A percentile compares a stretch with the other conserved stretches of the same genome.
Evolutionary conservation across 2,113 vertebrate species (phyloP).

Genomic region (Entelurus aequoreus): DNA sequence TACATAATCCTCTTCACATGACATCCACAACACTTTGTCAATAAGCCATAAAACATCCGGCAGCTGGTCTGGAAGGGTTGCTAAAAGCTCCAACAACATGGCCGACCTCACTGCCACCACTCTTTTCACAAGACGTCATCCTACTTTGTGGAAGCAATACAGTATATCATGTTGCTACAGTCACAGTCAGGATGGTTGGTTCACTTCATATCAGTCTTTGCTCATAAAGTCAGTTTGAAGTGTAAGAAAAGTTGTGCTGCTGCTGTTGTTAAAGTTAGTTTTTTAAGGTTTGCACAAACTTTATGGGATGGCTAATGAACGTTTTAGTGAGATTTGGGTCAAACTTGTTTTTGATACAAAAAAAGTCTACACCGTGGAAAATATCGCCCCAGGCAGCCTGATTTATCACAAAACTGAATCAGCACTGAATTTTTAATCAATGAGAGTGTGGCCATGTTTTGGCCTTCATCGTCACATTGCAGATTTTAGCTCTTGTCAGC

Average conservation of each 20-base stretch:
- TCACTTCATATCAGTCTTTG: neutral
- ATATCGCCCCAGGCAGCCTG: neutral
- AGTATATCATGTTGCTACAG: neutral
- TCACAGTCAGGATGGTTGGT: neutral
- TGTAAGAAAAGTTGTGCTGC: too few species aligned
- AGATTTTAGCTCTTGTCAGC: too few species aligned
- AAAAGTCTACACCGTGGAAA: neutral
- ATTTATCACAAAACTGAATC: neutral
- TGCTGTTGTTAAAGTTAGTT: neutral
- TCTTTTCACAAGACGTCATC: neutral
- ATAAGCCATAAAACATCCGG: constrained; percentile 17
- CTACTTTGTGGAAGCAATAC: neutral
- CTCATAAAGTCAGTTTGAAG: neutral
- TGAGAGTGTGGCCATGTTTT: too few species aligned
- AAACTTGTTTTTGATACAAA: neutral
- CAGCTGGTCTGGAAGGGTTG: constrained; percentile 59
- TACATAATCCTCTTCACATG: constrained; percentile 47
- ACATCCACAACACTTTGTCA: constrained; percentile 31
- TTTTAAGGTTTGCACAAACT: neutral
- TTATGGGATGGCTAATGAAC: neutral
- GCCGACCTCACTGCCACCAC: neutral
- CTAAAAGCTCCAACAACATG: constrained; percentile 2
- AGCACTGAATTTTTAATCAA: neutral
- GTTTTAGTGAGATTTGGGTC: neutral
- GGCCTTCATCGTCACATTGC: too few species aligned